Evolutionary conservation across 2,113 vertebrate species (phyloP).

Genomic region (Hirundichthys speculiger): DNA sequence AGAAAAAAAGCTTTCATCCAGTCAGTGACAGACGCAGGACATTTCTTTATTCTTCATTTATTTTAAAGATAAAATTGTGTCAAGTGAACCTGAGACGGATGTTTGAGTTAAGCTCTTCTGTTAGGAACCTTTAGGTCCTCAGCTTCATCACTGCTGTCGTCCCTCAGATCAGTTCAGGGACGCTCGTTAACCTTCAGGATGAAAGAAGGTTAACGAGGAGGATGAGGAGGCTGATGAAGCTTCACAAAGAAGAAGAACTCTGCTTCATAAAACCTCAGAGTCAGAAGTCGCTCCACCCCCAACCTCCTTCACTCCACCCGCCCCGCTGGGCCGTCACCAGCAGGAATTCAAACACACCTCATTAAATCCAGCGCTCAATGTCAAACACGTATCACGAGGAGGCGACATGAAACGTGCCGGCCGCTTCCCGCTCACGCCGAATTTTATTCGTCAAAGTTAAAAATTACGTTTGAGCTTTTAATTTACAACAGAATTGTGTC

Average conservation of each 20-base stretch:
- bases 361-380: slow-evolving; percentile 45
- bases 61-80: no score
- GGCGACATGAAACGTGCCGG: neutral
- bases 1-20: no score
- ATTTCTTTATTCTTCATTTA: no score
- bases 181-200: slow-evolving; percentile 25
- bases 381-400: slow-evolving; percentile 9
- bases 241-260: neutral
- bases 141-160: neutral
- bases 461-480: neutral
- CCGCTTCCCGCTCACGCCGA: neutral
- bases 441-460: neutral
- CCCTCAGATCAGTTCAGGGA: slow-evolving; percentile 33
- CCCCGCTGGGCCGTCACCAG: slow-evolving; percentile 49
- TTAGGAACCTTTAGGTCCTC: no score
- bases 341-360: slow-evolving; percentile 38
- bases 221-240: neutral
- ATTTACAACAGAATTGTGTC: neutral
- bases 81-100: no score
- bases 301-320: slow-evolving; percentile 13
- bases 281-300: slow-evolving; percentile 12
- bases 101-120: no score
- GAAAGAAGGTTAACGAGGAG: neutral
- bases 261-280: slow-evolving; percentile 6
- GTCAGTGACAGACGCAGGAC: no score